Base-by-base conservation (phyloP, 1,140 invertebrate genomes). In the Phymastichus coffea region DNA sequence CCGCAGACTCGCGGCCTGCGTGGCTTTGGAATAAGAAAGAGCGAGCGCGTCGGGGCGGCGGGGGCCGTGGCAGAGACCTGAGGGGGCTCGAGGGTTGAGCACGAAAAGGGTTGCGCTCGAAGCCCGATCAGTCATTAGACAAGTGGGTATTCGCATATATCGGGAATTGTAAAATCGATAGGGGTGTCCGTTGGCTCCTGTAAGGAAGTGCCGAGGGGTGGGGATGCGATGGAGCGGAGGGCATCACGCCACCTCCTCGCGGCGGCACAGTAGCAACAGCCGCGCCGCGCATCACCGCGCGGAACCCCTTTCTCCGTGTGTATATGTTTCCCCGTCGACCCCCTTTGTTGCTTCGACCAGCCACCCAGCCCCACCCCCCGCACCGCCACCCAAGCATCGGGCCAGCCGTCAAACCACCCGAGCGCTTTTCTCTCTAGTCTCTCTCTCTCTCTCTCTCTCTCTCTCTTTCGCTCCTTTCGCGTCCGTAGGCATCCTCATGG, bases 161-260 rank as follows among this genome's bases (percentile, higher is more conserved):
- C 76, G 75, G n/a, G n/a, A 77, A 74, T 79, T 80, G 76, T 80
- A 80, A 80, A 80, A 80, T 80, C 76, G 76, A 80, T 80, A 80
- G 76, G 76, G 76, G 75, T 80, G 76, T 79, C 75, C 75, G 74
- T 77, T 77, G 70, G 71, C 75, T 78, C 73, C 73, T 78, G 67
- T 78, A 78, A 79, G 77, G 75, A 76, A 69, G 63, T 35, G 44
- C 3, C 51, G 12, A 51, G 19, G 23, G 63, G 75, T 66, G 70
- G 74, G 73, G 75, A 74, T 70, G 75, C 75, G 74, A 77, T 74
- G 74, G 72, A 74, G 68, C 67, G 52, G 64, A 67, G 65, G 63
- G 66, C 65, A n/a, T n/a, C n/a, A 65, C 47, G 63, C 57, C 68
- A 58, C 61, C 62, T 62, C 60, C 64, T 64, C 47, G 55, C 71